These are phyloP conservation scores for Elegia similella DNA, from an alignment of 2,888 invertebrate species.

Conservation along the genomic window DNA sequence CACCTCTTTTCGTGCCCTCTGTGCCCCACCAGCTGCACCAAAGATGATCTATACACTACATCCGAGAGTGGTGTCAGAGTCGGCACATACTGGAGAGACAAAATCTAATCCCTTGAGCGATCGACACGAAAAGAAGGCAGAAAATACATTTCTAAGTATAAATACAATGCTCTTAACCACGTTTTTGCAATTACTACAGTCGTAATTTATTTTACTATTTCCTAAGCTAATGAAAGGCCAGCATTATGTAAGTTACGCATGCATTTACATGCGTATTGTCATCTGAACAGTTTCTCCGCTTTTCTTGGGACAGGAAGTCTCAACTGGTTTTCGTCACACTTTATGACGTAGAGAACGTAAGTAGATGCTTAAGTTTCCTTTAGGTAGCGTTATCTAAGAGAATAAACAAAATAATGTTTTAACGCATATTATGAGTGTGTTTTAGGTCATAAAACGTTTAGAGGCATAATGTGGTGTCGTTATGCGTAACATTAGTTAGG, in stretches of 20 bases:
- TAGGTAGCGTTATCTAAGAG: background rate
- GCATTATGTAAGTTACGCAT: background rate
- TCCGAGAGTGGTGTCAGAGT: too few species aligned
- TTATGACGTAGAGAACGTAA: background rate
- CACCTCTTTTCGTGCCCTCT: too few species aligned
- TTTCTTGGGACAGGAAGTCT: constrained; percentile 5
- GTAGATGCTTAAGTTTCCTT: background rate
- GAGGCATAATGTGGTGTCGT: background rate
- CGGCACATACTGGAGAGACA: too few species aligned
- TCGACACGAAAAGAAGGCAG: too few species aligned
- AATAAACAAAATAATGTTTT: background rate
- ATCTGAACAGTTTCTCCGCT: background rate
- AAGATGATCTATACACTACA: too few species aligned
- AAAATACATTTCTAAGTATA: too few species aligned
- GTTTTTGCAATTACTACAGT: too few species aligned
- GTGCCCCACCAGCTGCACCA: too few species aligned
- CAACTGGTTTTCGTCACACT: background rate
- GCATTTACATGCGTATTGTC: background rate
- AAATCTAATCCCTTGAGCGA: too few species aligned
- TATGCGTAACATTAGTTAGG: background rate
- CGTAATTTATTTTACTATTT: too few species aligned
- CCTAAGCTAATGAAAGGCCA: background rate
- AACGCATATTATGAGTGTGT: background rate
- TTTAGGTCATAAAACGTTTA: background rate
- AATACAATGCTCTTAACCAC: too few species aligned